Conservation (phyloP, 1,140 invertebrate species). For the Neodiprion virginianus region DNA sequence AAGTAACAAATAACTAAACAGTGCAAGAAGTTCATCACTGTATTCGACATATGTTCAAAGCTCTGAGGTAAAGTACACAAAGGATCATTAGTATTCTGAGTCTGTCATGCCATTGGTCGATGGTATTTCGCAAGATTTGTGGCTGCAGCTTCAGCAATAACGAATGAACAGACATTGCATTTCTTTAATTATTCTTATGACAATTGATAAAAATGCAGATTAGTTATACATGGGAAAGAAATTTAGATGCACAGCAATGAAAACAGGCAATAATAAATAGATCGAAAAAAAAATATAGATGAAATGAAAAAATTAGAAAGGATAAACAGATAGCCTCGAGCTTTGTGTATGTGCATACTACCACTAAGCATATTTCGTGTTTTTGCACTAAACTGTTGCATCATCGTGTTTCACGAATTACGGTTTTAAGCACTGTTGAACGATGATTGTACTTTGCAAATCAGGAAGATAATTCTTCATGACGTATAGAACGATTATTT, state of each 20-base stretch:
- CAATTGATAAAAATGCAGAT: too few species aligned
- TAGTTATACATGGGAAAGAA: too few species aligned
- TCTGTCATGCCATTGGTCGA: background rate
- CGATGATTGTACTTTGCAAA: too few species aligned
- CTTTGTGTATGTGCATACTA: background rate
- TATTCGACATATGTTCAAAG: too few species aligned
- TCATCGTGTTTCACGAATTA: background rate
- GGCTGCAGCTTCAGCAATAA: background rate
- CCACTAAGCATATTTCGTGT: background rate
- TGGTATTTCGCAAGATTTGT: background rate
- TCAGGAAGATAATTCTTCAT: too few species aligned
- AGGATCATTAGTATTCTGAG: constrained; percentile 1
- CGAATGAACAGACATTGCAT: background rate
- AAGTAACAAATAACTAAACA: too few species aligned
- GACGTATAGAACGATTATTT: too few species aligned
- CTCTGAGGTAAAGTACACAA: background rate
- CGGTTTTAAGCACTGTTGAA: too few species aligned
- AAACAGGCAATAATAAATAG: background rate
- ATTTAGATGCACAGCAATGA: too few species aligned
- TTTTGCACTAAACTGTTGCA: constrained; percentile 6
- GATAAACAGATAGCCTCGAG: background rate
- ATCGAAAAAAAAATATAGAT: background rate
- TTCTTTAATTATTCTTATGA: too few species aligned
- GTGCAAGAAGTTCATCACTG: too few species aligned
- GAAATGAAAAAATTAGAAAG: background rate